Conservation (phyloP, 2,113 vertebrate species). For the Ardeotis arabs region DNA sequence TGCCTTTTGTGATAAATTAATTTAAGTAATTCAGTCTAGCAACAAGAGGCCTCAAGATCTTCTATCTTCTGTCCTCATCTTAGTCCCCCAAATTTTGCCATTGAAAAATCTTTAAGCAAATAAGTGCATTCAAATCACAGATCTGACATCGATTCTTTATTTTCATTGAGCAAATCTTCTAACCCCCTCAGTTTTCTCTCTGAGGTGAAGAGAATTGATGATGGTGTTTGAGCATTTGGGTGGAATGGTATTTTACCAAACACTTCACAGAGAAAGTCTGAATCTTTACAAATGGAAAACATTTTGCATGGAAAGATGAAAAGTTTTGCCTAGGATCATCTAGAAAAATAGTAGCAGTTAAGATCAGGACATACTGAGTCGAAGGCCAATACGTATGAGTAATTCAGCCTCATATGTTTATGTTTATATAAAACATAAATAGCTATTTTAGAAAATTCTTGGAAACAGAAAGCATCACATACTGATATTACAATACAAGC, state of each 20-base stretch:
- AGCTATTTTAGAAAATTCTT: not conserved
- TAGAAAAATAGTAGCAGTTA: not conserved
- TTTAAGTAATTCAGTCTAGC: not conserved
- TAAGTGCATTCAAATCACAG: not conserved
- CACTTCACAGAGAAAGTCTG: not conserved
- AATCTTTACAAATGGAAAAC: not conserved
- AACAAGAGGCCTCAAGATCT: not conserved
- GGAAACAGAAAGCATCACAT: not conserved
- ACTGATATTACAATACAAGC: not conserved
- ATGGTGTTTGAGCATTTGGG: not conserved
- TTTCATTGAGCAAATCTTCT: not conserved
- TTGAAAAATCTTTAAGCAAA: not conserved
- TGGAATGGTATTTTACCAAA: not conserved
- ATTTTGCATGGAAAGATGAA: not conserved
- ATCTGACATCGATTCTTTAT: not conserved
- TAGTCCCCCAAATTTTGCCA: not conserved
- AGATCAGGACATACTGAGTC: not conserved
- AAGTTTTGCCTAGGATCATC: not conserved
- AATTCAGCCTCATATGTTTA: not conserved
- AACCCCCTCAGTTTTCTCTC: not conserved
- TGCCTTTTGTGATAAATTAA: not conserved
- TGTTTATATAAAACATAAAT: not conserved
- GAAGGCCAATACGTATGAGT: not conserved
- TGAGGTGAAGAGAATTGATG: not conserved
- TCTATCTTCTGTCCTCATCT: not conserved